Base-by-base conservation (phyloP, 2,888 invertebrate genomes). In the Leptothorax acervorum region DNA sequence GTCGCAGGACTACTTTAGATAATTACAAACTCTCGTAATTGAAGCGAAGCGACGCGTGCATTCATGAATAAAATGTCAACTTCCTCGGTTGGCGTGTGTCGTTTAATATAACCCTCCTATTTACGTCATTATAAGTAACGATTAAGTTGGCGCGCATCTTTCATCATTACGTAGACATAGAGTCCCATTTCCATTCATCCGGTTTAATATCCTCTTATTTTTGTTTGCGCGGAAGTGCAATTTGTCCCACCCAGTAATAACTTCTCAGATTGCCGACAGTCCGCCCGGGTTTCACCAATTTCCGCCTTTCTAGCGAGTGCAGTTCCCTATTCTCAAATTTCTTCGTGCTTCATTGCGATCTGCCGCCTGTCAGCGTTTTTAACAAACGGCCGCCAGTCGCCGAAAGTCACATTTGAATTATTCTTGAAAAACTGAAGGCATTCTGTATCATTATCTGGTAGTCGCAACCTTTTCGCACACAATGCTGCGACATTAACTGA, bases 281-380 rank as follows among this genome's bases (percentile, higher is more conserved):
- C 79, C 62, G 57, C n/a, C 83, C 1, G 60, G 48, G 39, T 66
- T 55, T 70, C 60, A 62, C 79, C 83, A 70, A 79, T 84, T 70
- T 70, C 71, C 53, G 71, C 71, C 73, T 81, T 55, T 63, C 68
- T 60, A 31, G 55, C 83, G 53, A 51, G 48, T 60, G 84, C 55
- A 65, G 81, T 65, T 71, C 70, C 60, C 79, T 65, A 73, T 85
- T 60, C 85, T 85, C 70, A 83, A 85, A 83, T 83, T 85, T 76
- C 83, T 76, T 71, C 75, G 55, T 70, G 83, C 83, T 63, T 66
- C 83, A 85, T 85, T 71, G 76, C 76, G 82, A 68, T 57, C 82
- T 51, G 68, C 51, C 53, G 82, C 31, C 48, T 65, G 60, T 63
- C 85, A 70, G 48, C 83, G 23, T 83, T 81, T 82, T 84, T 82